Conservation (phyloP, 2,797 vertebrate species). For the Micromesistius poutassou region DNA sequence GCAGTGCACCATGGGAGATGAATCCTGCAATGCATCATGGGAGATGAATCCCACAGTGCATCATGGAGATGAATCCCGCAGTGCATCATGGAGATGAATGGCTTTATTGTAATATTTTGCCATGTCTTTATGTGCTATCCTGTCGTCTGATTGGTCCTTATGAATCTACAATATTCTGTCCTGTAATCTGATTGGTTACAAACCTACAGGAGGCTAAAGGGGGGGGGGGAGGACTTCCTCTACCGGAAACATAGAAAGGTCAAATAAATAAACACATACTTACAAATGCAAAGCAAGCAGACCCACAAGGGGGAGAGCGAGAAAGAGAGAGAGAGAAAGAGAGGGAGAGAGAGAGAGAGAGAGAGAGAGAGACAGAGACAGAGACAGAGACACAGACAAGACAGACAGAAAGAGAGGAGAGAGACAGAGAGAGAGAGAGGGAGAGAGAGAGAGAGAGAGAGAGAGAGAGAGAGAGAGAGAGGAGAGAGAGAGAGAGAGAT, state of each 20-base stretch:
- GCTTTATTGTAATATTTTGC: too few relatives aligned
- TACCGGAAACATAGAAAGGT: slow-evolving; percentile 32
- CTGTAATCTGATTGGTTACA: not conserved
- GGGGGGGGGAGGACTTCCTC: slow-evolving; percentile 19
- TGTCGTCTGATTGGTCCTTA: not conserved
- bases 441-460: slow-evolving; percentile 26
- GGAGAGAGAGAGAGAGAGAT: not conserved
- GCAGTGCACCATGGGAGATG: too few relatives aligned
- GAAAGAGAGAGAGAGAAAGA: slow-evolving; percentile 58
- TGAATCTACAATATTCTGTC: not conserved
- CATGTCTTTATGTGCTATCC: too few relatives aligned
- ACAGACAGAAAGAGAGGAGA: not conserved
- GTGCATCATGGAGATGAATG: too few relatives aligned
- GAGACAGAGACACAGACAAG: not conserved
- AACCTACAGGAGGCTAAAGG: slow-evolving; percentile 3
- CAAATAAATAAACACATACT: slow-evolving; percentile 67
- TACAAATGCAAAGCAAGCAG: slow-evolving; percentile 75
- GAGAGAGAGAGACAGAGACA: too few relatives aligned
- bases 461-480: slow-evolving; percentile 22
- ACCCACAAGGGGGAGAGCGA: slow-evolving; percentile 66
- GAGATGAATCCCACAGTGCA: too few relatives aligned
- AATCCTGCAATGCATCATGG: too few relatives aligned
- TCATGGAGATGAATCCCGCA: too few relatives aligned
- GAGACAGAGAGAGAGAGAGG: too few relatives aligned
- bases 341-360: slow-evolving; percentile 44